Percentiles rank a stretch among this genome's conserved stretches.
phyloP scores from a whole-genome alignment of 2,113 vertebrate genomes.

The Apeltes quadracus region DNA sequence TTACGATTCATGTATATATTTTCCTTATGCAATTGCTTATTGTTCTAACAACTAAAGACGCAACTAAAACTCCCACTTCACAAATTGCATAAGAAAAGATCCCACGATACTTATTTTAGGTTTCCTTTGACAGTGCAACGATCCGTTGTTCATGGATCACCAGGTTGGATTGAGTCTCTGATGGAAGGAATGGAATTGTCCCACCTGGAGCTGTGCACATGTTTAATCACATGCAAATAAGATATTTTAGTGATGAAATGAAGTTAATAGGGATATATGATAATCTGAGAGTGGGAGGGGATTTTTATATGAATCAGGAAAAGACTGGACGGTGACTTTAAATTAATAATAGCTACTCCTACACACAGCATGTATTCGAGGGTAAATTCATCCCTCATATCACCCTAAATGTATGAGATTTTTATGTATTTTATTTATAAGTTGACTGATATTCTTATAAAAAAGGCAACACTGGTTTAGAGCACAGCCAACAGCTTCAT shows the following conservation, averaged over 20 bases:
- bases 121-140: background rate
- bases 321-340: background rate
- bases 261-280: background rate
- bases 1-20: background rate
- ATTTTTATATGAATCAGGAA: background rate
- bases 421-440: background rate
- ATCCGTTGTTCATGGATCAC: background rate
- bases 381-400: background rate
- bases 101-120: background rate
- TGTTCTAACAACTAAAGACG: background rate
- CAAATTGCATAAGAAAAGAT: background rate
- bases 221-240: background rate
- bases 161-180: background rate
- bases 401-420: background rate
- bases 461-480: slow-evolving; percentile 24
- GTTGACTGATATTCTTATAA: background rate
- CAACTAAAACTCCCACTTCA: background rate
- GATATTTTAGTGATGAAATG: background rate
- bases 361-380: background rate
- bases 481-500: slow-evolving; percentile 9
- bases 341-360: background rate
- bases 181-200: background rate
- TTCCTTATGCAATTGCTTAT: too few species aligned
- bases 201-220: background rate
- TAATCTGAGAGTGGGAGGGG: background rate